Percentiles rank a stretch among this genome's conserved stretches.
These are phyloP conservation scores for Manis javanica DNA, from an alignment of 2,797 vertebrate genomes.

Conservation along the genomic window DNA sequence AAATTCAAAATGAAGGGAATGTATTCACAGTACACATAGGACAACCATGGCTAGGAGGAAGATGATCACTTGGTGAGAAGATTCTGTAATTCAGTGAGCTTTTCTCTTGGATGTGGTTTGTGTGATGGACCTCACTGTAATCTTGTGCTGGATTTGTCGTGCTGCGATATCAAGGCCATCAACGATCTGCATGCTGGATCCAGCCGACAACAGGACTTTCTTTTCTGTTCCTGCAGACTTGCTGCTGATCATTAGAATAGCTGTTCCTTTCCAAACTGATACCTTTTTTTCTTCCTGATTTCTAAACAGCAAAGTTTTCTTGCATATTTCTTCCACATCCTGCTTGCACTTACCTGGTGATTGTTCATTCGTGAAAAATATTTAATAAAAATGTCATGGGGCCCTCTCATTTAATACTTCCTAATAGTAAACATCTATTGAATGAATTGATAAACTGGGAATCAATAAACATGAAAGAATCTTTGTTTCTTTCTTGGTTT, in stretches of 20 bases:
- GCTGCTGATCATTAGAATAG: neutral
- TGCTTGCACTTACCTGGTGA: neutral
- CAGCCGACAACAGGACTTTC: neutral
- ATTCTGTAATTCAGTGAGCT: neutral
- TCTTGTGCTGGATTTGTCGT: neutral
- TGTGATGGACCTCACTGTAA: neutral
- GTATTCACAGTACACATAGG: neutral
- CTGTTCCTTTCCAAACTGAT: neutral
- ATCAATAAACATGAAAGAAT: neutral
- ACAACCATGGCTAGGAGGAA: neutral
- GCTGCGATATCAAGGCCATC: neutral
- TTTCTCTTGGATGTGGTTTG: neutral
- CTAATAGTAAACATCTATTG: neutral
- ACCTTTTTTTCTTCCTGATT: slow-evolving; percentile 32
- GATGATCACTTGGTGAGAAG: neutral
- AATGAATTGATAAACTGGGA: neutral
- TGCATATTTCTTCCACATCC: neutral
- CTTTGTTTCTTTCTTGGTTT: neutral
- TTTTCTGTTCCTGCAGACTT: neutral
- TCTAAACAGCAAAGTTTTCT: neutral
- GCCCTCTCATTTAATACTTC: neutral
- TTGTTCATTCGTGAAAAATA: neutral
- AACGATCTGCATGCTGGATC: neutral
- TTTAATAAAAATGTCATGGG: neutral
- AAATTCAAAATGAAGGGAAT: slow-evolving; percentile 7